phyloP scores from a whole-genome alignment of 2,797 vertebrate species.

The Jordanella pulchra region DNA sequence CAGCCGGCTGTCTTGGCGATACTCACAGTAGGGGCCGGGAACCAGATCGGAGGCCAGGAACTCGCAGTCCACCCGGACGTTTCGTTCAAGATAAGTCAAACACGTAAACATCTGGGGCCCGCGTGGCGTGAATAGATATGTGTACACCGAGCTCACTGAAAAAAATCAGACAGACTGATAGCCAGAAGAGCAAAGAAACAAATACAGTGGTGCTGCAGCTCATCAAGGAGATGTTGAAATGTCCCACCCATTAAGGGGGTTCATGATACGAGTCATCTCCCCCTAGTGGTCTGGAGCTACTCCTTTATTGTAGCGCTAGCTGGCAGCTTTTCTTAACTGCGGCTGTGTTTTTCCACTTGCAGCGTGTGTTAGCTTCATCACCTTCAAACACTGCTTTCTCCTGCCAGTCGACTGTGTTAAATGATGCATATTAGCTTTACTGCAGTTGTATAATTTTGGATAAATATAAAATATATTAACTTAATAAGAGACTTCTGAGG shows the following conservation, averaged over 20 bases:
- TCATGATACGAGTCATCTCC: too few relatives aligned
- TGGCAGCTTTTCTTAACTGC: too few relatives aligned
- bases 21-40: slow-evolving; percentile 83
- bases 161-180: too few relatives aligned
- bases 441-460: too few relatives aligned
- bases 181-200: too few relatives aligned
- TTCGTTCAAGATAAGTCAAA: slow-evolving; percentile 80
- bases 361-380: too few relatives aligned
- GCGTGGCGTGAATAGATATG: slow-evolving; percentile 74
- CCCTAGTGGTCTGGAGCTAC: too few relatives aligned
- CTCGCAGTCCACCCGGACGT: slow-evolving; percentile 82
- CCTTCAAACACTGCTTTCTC: background rate
- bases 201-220: background rate
- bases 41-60: slow-evolving; percentile 75
- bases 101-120: slow-evolving; percentile 85
- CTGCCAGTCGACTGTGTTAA: background rate
- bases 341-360: too few relatives aligned
- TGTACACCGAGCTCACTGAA: slow-evolving; percentile 64
- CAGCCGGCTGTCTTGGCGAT: slow-evolving; percentile 81
- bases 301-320: too few relatives aligned
- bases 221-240: background rate
- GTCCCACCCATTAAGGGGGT: background rate
- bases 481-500: background rate
- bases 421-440: background rate
- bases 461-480: background rate